Percentiles rank a stretch among this genome's conserved stretches.
Evolutionary conservation across 2,797 vertebrate species (phyloP).

Genomic region (Muscicapa striata): DNA sequence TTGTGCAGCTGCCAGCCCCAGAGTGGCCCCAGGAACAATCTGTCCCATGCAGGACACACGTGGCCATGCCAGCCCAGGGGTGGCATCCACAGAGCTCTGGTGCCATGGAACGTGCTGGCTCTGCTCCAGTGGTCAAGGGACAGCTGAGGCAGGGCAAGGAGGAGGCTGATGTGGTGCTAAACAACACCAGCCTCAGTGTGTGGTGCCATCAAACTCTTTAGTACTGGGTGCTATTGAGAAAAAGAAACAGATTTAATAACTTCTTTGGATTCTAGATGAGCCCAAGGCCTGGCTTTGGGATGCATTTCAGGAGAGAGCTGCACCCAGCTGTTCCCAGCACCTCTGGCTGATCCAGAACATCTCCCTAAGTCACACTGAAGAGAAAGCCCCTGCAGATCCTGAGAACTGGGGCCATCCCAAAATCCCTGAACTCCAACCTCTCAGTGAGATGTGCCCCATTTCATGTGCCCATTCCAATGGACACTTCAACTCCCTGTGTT

Average conservation of each 20-base stretch:
- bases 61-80: background rate
- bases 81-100: background rate
- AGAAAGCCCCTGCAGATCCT: background rate
- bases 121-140: background rate
- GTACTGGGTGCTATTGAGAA: background rate
- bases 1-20: slow-evolving; percentile 12
- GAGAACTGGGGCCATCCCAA: fast-evolving
- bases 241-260: background rate
- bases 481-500: fast-evolving
- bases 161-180: background rate
- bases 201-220: background rate
- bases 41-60: background rate
- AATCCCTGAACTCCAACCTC: background rate
- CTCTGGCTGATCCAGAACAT: background rate
- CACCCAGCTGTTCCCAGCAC: background rate
- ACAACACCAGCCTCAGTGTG: background rate
- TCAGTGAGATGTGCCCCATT: fast-evolving
- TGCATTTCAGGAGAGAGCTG: background rate
- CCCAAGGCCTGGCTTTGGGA: background rate
- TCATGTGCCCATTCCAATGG: background rate
- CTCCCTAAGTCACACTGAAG: background rate
- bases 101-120: background rate
- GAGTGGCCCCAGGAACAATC: background rate
- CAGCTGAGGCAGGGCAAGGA: background rate
- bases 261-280: background rate